Conservation (phyloP, 37 sponge, comb jelly and placozoan genomes). For the Eunapius fragilis region DNA sequence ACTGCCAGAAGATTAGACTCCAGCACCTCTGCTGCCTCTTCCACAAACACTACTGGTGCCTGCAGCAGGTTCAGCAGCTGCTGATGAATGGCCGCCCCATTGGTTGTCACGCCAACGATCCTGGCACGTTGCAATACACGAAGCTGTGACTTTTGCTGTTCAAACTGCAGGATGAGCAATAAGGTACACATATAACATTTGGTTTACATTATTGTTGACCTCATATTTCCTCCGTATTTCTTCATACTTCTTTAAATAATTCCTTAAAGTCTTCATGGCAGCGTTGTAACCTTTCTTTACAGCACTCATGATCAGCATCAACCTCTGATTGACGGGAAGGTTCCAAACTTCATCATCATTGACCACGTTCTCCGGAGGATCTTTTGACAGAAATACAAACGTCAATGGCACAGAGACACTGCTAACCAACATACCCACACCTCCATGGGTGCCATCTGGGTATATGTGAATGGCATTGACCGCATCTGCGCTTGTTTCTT, state of each 20-base stretch:
- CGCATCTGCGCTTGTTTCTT: too few relatives aligned
- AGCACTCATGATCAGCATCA: neutral
- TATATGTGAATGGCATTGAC: too few relatives aligned
- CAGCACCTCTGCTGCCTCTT: slow-evolving; percentile 28
- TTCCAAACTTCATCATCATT: neutral
- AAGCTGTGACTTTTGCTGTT: neutral
- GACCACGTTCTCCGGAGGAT: neutral
- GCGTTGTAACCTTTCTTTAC: neutral
- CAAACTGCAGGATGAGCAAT: too few relatives aligned
- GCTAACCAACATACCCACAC: too few relatives aligned
- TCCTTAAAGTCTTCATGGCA: slow-evolving; percentile 1
- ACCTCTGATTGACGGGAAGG: neutral
- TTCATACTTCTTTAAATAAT: slow-evolving; percentile 6
- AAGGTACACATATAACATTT: neutral
- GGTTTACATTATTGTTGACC: neutral
- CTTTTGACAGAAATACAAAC: too few relatives aligned
- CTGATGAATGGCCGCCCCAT: slow-evolving; percentile 21
- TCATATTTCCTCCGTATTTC: slow-evolving; percentile 1
- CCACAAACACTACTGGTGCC: slow-evolving; percentile 31
- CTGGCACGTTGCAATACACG: neutral
- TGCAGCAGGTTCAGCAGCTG: neutral
- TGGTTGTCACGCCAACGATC: slow-evolving; percentile 26
- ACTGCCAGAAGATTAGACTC: slow-evolving; percentile 21
- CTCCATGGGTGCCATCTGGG: too few relatives aligned
- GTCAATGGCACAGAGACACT: neutral